Evolutionary conservation across 1,140 invertebrate genomes (phyloP).

Genomic region (Drosophila serrata): DNA sequence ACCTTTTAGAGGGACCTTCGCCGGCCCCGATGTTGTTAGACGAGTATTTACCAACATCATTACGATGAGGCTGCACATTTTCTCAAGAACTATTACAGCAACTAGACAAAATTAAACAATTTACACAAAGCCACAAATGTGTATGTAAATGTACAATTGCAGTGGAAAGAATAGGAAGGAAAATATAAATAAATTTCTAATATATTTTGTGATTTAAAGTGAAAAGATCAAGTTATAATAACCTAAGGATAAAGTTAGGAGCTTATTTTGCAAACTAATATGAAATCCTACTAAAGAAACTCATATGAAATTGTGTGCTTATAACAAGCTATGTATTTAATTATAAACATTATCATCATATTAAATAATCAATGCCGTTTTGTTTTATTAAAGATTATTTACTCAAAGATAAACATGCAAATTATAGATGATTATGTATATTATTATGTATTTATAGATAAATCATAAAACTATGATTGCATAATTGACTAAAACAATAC

Average conservation of each 20-base stretch:
- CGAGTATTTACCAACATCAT: conserved; percentile 75
- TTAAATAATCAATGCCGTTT: background rate
- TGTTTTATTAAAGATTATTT: background rate
- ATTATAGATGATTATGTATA: background rate
- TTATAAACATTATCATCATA: background rate
- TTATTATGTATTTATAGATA: background rate
- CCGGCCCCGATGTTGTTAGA: conserved; percentile 45
- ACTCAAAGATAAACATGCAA: background rate
- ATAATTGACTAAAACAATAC: background rate
- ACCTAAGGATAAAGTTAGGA: background rate
- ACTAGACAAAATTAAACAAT: conserved; percentile 77
- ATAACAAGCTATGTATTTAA: background rate
- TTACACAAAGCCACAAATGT: conserved; percentile 2
- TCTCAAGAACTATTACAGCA: conserved; percentile 75
- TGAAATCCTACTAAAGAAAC: background rate
- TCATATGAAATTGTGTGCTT: background rate
- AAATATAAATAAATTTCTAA: background rate
- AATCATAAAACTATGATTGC: background rate
- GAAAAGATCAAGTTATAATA: background rate
- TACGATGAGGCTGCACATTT: conserved; percentile 79
- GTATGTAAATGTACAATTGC: conserved; percentile 7
- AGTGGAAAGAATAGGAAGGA: conserved; percentile 3
- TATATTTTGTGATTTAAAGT: background rate
- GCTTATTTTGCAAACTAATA: too few relatives aligned
- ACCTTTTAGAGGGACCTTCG: conserved; percentile 53